phyloP scores from a whole-genome alignment of 2,113 vertebrate species.

The Mugil cephalus region DNA sequence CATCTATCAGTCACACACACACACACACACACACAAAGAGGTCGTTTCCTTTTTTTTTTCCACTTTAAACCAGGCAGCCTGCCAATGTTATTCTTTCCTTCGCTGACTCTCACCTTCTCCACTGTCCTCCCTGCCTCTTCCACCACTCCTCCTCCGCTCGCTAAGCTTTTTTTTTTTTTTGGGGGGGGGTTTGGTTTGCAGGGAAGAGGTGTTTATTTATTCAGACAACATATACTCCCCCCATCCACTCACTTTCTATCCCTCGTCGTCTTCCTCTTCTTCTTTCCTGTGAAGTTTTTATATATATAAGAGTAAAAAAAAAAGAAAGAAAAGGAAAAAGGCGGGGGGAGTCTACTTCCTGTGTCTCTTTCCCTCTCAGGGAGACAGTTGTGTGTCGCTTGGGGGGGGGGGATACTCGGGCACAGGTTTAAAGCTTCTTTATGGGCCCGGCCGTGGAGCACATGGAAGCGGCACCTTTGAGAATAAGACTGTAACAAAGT shows the following conservation, averaged over 20 bases:
- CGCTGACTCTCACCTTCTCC: conserved; percentile 47
- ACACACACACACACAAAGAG: conserved; percentile 57
- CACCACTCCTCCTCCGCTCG: neutral
- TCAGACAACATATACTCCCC: conserved; percentile 49
- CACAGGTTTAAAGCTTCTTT: conserved; percentile 55
- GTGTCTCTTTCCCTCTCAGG: conserved; percentile 17
- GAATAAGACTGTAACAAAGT: conserved; percentile 71
- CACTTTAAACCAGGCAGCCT: conserved; percentile 53
- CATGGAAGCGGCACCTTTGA: conserved; percentile 41
- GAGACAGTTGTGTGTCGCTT: conserved; percentile 28
- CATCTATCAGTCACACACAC: conserved; percentile 67
- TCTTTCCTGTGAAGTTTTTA: neutral
- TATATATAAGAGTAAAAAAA: neutral
- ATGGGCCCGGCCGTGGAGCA: conserved; percentile 14
- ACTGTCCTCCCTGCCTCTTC: neutral
- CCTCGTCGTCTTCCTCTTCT: neutral
- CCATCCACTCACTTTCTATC: neutral
- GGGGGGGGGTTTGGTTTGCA: conserved; percentile 32
- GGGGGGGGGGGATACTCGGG: conserved; percentile 8
- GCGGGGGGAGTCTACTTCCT: conserved; percentile 12
- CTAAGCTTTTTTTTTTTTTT: conserved; percentile 44
- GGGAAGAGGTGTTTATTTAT: conserved; percentile 58
- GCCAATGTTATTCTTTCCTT: conserved; percentile 71
- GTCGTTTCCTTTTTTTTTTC: conserved; percentile 44
- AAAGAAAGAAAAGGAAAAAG: neutral